Base-by-base conservation (phyloP, 64 coral and sea anemone genomes). In the Actinia tenebrosa region DNA sequence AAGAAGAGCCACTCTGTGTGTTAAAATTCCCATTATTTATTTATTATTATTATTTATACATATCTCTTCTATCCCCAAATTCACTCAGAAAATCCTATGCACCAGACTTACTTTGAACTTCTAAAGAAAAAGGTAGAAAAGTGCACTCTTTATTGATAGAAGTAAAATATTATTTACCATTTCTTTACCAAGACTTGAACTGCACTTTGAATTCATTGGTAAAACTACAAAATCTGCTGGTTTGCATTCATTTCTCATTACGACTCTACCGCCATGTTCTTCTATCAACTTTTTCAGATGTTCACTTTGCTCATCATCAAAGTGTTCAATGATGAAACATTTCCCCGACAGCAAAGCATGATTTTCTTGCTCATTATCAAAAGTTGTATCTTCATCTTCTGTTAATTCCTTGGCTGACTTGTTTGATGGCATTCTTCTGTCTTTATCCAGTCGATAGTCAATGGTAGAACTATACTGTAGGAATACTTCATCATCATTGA, bases 401-500 rank as follows among this genome's bases (percentile, higher is more conserved):
- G n/a, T 22, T 25, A 14, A 15, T 42, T 75, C 26, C n/a, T 75
- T 75, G 23, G 25, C 26, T 42, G 69, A 75, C 69, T 42, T 75
- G 69, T 15, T 75, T 75, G 69, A 30, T 75, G 69, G 10, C 14
- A 16, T 75, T 75, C 26, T 75, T 42, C 26, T 75, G 5, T 75
- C 13, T 42, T 11, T 27, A 30, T 30, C 25, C 3, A 37, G 7
- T 14, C 42, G 69, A 15, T 7, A 45, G 9, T 81, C 71, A 79
- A 78, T 59, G 19, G 80, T 45, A 6, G 90, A 80, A 72, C 64
- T 56, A 27, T 91, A 94, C 45, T 94, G 92, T 15, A 82, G 42
- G 56, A 94, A 87, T 4, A 94, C 88, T n/a, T 94, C 92, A 94
- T 94, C 85, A 85, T 93, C 87, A 85, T 94, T 64, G 77, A 87